phyloP scores from a whole-genome alignment of 2,797 vertebrate genomes.

The Pseudomugil gertrudae region DNA sequence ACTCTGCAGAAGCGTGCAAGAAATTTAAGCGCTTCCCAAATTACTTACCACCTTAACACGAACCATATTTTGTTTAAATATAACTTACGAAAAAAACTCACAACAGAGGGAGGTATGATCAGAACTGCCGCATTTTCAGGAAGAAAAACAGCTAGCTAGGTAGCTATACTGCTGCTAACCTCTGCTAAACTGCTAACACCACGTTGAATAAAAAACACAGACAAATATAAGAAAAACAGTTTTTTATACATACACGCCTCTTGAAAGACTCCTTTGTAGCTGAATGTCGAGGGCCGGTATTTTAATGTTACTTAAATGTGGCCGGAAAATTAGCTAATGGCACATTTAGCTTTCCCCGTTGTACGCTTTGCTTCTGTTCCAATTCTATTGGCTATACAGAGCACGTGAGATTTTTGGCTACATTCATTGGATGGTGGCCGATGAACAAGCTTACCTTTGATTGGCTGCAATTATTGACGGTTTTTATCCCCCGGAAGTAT shows the following conservation, averaged over 20 bases:
- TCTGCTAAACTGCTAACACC: background rate
- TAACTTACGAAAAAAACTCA: background rate
- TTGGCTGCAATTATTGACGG: constrained; percentile 21
- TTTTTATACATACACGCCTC: constrained; percentile 44
- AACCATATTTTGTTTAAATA: background rate
- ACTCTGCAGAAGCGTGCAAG: too few species aligned
- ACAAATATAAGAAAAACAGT: fast-evolving
- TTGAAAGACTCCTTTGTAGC: background rate
- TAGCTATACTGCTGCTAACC: constrained; percentile 20
- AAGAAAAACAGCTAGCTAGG: constrained; percentile 3
- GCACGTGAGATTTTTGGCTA: background rate
- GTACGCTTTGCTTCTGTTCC: background rate
- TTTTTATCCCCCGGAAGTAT: too few species aligned
- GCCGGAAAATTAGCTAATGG: constrained; percentile 29
- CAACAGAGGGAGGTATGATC: background rate
- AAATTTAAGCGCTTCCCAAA: too few species aligned
- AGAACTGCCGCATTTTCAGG: background rate
- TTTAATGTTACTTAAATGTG: background rate
- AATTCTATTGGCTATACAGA: constrained; percentile 47
- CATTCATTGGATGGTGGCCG: constrained; percentile 37
- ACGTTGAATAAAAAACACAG: background rate
- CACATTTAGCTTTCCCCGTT: constrained; percentile 13
- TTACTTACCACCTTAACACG: too few species aligned
- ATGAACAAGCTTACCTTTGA: constrained; percentile 1
- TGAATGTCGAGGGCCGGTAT: background rate